phyloP scores from a whole-genome alignment of 1,140 invertebrate genomes.

The Zaprionus gabonicus region DNA sequence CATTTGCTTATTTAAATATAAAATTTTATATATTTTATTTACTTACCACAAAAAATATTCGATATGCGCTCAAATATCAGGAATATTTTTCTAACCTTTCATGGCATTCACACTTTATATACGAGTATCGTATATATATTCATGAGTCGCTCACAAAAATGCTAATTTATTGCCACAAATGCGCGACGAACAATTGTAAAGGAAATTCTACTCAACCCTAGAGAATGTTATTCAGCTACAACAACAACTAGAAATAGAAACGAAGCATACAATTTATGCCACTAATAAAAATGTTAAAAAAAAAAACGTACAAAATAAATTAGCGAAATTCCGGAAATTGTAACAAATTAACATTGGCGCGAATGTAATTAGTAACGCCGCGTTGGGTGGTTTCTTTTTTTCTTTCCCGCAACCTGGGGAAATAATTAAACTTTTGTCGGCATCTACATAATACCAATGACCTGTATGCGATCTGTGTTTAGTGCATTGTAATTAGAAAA shows the following conservation, averaged over 20 bases:
- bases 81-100: neutral
- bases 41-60: neutral
- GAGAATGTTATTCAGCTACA: slow-evolving; percentile 29
- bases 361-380: slow-evolving; percentile 81
- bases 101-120: neutral
- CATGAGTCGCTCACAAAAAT: slow-evolving; percentile 42
- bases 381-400: slow-evolving; percentile 38
- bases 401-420: slow-evolving; percentile 25
- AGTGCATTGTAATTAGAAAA: slow-evolving; percentile 28
- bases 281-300: slow-evolving; percentile 75
- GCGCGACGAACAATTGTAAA: slow-evolving; percentile 55
- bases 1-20: neutral
- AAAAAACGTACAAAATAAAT: slow-evolving; percentile 67
- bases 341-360: slow-evolving; percentile 79
- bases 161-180: slow-evolving; percentile 49
- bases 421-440: slow-evolving; percentile 35
- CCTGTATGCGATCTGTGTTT: neutral
- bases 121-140: slow-evolving; percentile 5
- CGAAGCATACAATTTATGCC: slow-evolving; percentile 64
- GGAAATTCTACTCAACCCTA: slow-evolving; percentile 55
- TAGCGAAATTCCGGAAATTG: slow-evolving; percentile 82
- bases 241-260: slow-evolving; percentile 20
- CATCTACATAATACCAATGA: slow-evolving; percentile 5
- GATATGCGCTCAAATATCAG: neutral
- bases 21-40: neutral